Conservation (phyloP, 2,888 invertebrate genomes). For the Liopterus haemorrhoidalis region DNA sequence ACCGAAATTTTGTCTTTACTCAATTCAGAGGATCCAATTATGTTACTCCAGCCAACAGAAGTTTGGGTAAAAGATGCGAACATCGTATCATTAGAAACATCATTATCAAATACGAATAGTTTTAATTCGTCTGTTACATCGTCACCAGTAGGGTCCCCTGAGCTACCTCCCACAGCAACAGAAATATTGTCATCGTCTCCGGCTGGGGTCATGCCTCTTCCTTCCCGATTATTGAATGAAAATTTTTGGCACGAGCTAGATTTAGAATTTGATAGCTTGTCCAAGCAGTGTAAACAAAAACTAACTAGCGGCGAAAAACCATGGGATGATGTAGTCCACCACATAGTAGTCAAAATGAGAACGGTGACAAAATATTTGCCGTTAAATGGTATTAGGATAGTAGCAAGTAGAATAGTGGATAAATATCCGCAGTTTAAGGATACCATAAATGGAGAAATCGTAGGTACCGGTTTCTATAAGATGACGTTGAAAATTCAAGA, state of each 20-base stretch:
- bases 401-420: neutral
- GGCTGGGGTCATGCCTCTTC: no score
- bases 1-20: neutral
- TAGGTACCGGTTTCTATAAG: slow-evolving; percentile 1
- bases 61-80: no score
- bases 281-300: neutral
- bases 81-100: no score
- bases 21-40: neutral
- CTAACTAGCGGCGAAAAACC: neutral
- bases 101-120: neutral
- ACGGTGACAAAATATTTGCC: slow-evolving; percentile 2
- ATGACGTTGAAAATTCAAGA: slow-evolving; percentile 3
- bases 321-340: neutral
- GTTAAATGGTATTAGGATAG: neutral
- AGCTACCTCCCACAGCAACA: neutral
- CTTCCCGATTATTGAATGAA: no score
- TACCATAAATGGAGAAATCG: slow-evolving; percentile 1
- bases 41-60: slow-evolving; percentile 1
- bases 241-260: no score
- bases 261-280: no score
- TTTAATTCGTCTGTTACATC: no score
- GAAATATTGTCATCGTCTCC: neutral
- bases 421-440: slow-evolving; percentile 7
- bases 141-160: neutral
- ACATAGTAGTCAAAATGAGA: slow-evolving; percentile 1